phyloP scores from a whole-genome alignment of 2,888 invertebrate species.

The Tipula vernalis region DNA sequence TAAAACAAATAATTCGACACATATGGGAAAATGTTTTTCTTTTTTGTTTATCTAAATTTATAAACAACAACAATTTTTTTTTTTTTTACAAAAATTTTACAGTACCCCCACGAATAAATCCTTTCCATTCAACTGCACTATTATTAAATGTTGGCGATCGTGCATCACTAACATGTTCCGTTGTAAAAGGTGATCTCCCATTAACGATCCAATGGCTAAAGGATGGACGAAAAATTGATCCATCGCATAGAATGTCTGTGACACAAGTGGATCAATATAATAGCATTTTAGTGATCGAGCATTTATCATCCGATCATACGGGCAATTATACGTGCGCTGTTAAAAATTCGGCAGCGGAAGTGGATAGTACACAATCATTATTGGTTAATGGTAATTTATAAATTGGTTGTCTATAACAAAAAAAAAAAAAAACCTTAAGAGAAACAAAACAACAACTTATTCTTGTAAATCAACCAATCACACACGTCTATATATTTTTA shows the following conservation, averaged over 20 bases:
- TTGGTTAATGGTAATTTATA: slow-evolving; percentile 58
- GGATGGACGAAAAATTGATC: slow-evolving; percentile 52
- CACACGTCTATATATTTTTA: background rate
- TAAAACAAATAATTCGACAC: background rate
- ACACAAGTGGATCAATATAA: slow-evolving; percentile 65
- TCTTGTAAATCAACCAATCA: background rate
- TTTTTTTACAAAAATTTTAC: slow-evolving; percentile 18
- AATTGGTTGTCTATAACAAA: background rate
- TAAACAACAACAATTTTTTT: background rate
- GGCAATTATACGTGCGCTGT: slow-evolving; percentile 68
- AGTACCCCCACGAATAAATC: slow-evolving; percentile 67
- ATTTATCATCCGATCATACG: slow-evolving; percentile 60
- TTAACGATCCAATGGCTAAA: slow-evolving; percentile 65
- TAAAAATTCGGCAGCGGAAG: slow-evolving; percentile 58
- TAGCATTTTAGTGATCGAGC: slow-evolving; percentile 65
- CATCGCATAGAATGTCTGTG: slow-evolving; percentile 49
- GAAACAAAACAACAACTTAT: background rate
- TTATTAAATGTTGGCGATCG: slow-evolving; percentile 60
- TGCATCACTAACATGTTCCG: slow-evolving; percentile 60
- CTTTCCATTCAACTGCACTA: slow-evolving; percentile 52
- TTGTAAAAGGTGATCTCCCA: slow-evolving; percentile 63
- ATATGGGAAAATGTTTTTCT: background rate
- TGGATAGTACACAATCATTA: slow-evolving; percentile 58
- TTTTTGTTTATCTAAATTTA: background rate
- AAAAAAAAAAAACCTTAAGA: background rate